Percentiles rank a stretch among this genome's conserved stretches.
phyloP scores from a whole-genome alignment of 1,140 invertebrate species.

The Sinonovacula constricta region DNA sequence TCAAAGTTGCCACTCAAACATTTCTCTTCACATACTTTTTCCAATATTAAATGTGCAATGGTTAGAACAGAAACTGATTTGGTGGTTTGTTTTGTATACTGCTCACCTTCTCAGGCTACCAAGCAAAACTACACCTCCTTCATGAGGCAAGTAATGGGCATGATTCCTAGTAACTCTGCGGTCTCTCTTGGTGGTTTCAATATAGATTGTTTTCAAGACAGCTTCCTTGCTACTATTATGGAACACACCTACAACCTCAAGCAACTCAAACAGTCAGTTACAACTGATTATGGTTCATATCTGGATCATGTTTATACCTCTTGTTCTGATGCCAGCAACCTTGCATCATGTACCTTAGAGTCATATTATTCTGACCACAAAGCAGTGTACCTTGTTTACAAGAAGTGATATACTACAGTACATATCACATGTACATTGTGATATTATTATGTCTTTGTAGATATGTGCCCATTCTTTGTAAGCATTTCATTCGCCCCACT shows the following conservation, averaged over 20 bases:
- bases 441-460: too few relatives aligned
- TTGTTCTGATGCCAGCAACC: neutral
- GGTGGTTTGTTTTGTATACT: conserved; percentile 14
- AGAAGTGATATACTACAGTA: neutral
- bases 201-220: conserved; percentile 2
- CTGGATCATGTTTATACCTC: conserved; percentile 25
- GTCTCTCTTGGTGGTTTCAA: conserved; percentile 33
- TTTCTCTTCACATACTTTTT: conserved; percentile 5
- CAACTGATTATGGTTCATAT: conserved; percentile 32
- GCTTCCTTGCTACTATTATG: neutral
- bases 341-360: conserved; percentile 3
- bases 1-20: neutral
- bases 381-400: neutral
- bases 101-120: neutral
- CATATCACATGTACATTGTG: too few relatives aligned
- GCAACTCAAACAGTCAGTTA: conserved; percentile 1
- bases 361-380: conserved; percentile 39
- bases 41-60: conserved; percentile 17
- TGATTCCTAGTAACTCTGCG: neutral
- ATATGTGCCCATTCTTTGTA: too few relatives aligned
- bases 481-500: too few relatives aligned
- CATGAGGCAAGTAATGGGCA: neutral
- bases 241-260: neutral
- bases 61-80: neutral
- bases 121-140: neutral